These are phyloP conservation scores for Callipepla squamata DNA, from an alignment of 2,113 vertebrate genomes.

Conservation along the genomic window DNA sequence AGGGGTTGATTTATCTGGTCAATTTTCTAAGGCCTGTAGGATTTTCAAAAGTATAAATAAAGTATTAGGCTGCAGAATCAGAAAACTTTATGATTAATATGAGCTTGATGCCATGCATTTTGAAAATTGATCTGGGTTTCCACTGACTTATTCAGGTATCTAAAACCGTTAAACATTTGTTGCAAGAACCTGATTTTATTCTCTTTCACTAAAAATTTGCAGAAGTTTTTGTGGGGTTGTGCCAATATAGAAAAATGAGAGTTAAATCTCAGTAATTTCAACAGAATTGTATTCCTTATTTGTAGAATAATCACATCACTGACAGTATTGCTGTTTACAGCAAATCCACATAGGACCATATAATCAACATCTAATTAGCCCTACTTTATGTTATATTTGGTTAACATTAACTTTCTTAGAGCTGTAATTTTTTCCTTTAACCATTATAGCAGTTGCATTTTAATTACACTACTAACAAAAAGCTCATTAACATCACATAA, in stretches of 20 bases:
- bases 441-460: constrained; percentile 83
- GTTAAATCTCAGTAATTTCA: constrained; percentile 10
- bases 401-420: constrained; percentile 79
- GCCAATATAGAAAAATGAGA: neutral
- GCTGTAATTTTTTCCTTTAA: constrained; percentile 76
- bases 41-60: neutral
- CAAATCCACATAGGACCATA: constrained; percentile 69
- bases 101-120: neutral
- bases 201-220: neutral
- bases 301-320: constrained; percentile 66
- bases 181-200: neutral
- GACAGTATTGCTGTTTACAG: constrained; percentile 71
- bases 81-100: neutral
- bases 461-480: constrained; percentile 86
- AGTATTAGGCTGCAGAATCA: constrained; percentile 11
- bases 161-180: neutral
- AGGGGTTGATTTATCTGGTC: neutral
- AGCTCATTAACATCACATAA: constrained; percentile 84
- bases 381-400: constrained; percentile 80
- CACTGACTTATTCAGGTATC: neutral
- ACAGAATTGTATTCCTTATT: constrained; percentile 52
- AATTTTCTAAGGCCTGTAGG: neutral
- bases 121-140: neutral
- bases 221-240: neutral
- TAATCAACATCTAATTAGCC: constrained; percentile 80